Conservation (phyloP, 2,888 invertebrate species). For the Sphaeridia pumilis region DNA sequence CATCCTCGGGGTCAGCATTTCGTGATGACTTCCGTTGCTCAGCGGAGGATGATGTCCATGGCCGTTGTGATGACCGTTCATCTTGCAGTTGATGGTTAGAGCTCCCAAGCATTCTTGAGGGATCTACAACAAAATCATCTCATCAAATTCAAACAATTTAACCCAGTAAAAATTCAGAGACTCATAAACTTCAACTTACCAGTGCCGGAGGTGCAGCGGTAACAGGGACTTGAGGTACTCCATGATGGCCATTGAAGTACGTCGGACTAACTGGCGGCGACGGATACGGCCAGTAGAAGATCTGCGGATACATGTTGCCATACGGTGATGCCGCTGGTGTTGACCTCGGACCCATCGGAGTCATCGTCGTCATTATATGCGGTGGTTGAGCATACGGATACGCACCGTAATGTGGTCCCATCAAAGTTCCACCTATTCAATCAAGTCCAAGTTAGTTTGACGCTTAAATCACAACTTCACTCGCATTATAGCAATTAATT, state of each 20-base stretch:
- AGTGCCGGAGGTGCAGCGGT: slow-evolving; percentile 22
- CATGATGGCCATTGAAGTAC: slow-evolving; percentile 7
- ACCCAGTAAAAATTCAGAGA: no score
- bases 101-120: slow-evolving; percentile 24
- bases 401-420: slow-evolving; percentile 36
- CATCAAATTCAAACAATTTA: background rate
- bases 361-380: slow-evolving; percentile 37
- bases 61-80: slow-evolving; percentile 8
- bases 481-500: no score
- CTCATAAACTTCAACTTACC: slow-evolving; percentile 6
- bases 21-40: slow-evolving; percentile 15
- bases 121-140: slow-evolving; percentile 13
- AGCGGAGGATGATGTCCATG: slow-evolving; percentile 8
- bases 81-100: slow-evolving; percentile 15
- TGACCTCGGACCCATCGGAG: slow-evolving; percentile 36
- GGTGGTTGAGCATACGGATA: slow-evolving; percentile 38
- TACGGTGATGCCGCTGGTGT: slow-evolving; percentile 32
- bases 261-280: slow-evolving; percentile 90
- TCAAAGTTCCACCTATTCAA: slow-evolving; percentile 37
- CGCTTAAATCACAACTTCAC: no score
- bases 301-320: slow-evolving; percentile 40
- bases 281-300: slow-evolving; percentile 86
- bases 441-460: no score
- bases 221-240: slow-evolving; percentile 55
- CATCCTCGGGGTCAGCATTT: slow-evolving; percentile 15